Evolutionary conservation across 2,113 vertebrate species (phyloP), one percentile per base, ranked within the genome.

Genomic region (Sphaerodactylus townsendi): DNA sequence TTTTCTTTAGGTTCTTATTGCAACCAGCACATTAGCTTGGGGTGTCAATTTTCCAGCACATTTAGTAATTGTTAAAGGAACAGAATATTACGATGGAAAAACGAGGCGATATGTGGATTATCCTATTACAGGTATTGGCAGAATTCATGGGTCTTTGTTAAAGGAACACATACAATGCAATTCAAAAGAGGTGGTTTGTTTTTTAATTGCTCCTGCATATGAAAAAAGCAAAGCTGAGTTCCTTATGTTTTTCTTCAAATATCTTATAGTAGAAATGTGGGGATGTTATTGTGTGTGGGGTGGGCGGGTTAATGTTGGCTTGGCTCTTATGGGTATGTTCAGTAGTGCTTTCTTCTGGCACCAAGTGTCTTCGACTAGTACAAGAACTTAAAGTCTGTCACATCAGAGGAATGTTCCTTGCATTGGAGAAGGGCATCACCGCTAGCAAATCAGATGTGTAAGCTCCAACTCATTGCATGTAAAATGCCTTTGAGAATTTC

Each of bases 21-120:
- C 99, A 70, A 99, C 99, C 82, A 99, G 98, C 84, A 99, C 99
- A 86, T 96, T 99, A 94, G 98, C 99, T 37, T 99, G 99, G 99
- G 98, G 99, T 81, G 99, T 99, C 71, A 99, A 99, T 96, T 99
- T 99, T 93, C 99, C 99, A 76, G 98, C 99, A 92, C 99, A 99
- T 94, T 96, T 99, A 91, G 99, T 99, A 91, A 97, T 99, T 84
- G 97, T 99, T 90, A 99, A 99, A 92, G 98, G 99, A 93, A 99
- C 98, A 15, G 99, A 99, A 92, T 99, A 98, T 93, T 99, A 96
- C 50, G 98, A 99, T 91, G 98, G 98, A 77, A 99, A 99, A 96
- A 98, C 98, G 92, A 96, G 96, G 72, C 98, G 98, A 90, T 99
- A 99, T 0, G 97, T 99, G 92, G 99, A 99, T 95, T 99, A 98